A percentile compares a stretch with the other conserved stretches of the same genome.
phyloP scores from a whole-genome alignment of 2,113 vertebrate genomes.

The Cynoglossus semilaevis region DNA sequence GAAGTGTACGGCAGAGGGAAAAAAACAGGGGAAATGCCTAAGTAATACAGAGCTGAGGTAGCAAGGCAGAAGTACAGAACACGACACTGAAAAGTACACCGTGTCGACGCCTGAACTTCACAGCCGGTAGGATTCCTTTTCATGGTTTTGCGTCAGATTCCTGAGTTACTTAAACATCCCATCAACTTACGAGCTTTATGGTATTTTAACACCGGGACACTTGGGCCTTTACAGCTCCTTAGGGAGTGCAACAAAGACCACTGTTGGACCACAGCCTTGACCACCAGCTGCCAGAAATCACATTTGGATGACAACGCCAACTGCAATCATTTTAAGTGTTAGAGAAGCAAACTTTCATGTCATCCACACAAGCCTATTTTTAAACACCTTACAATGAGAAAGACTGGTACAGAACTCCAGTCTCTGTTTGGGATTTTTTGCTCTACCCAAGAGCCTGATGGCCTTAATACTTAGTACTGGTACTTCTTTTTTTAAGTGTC shows the following conservation, averaged over 20 bases:
- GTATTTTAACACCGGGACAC: conserved; percentile 23
- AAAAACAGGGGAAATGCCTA: conserved; percentile 1
- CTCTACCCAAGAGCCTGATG: conserved; percentile 1
- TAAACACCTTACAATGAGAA: conserved; percentile 48
- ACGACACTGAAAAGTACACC: not conserved
- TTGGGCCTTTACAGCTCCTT: conserved; percentile 48
- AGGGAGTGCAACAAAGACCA: conserved; percentile 44
- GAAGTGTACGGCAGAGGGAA: conserved; percentile 1
- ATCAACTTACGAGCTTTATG: conserved; percentile 20
- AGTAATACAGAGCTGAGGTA: conserved; percentile 9
- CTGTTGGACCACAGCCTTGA: conserved; percentile 27
- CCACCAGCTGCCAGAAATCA: conserved; percentile 58
- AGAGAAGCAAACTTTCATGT: conserved; percentile 58
- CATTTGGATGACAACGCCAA: conserved; percentile 56
- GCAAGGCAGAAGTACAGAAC: not conserved
- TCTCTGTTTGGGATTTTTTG: conserved; percentile 37
- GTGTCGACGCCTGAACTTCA: not conserved
- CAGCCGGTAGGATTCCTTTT: not conserved
- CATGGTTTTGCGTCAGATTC: conserved; percentile 13
- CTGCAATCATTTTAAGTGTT: conserved; percentile 42
- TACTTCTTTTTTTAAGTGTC: conserved; percentile 2
- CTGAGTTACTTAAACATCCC: conserved; percentile 31
- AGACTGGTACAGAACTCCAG: conserved; percentile 14
- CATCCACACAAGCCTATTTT: conserved; percentile 13
- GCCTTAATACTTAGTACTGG: conserved; percentile 4